These are phyloP conservation scores for Drosophila anomalata DNA, from an alignment of 2,888 invertebrate genomes.

Conservation along the genomic window DNA sequence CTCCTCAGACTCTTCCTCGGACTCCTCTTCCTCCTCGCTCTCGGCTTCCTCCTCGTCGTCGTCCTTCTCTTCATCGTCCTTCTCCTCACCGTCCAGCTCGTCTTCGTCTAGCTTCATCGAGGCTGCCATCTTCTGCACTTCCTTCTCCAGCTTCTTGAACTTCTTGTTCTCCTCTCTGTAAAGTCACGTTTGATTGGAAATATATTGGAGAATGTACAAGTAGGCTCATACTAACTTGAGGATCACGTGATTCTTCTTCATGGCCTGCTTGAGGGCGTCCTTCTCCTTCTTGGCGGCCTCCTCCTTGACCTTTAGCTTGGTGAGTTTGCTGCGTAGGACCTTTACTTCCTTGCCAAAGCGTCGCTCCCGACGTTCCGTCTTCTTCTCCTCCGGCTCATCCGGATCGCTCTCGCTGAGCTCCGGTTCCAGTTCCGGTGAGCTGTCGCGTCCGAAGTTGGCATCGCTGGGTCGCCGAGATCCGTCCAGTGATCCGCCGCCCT, in stretches of 20 bases:
- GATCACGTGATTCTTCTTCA: conserved; percentile 91
- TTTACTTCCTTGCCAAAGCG: conserved; percentile 85
- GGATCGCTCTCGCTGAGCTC: conserved; percentile 87
- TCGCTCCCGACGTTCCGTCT: conserved; percentile 89
- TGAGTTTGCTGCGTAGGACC: conserved; percentile 84
- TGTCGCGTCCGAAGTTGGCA: conserved; percentile 84
- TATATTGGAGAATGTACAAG: background rate
- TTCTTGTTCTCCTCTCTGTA: conserved; percentile 91
- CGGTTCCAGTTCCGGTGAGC: conserved; percentile 86
- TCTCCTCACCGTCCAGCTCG: conserved; percentile 89
- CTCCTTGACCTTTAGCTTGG: conserved; percentile 87
- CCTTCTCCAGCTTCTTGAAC: conserved; percentile 92
- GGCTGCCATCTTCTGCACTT: conserved; percentile 95
- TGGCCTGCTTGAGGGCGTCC: conserved; percentile 90
- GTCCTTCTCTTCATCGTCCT: conserved; percentile 85
- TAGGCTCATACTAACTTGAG: conserved; percentile 85
- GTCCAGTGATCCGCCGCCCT: conserved; percentile 79
- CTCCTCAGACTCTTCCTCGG: conserved; percentile 85
- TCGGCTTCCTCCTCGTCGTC: conserved; percentile 83
- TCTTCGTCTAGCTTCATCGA: conserved; percentile 92
- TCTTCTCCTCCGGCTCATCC: conserved; percentile 88
- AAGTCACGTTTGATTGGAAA: too few relatives aligned
- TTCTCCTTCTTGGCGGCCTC: conserved; percentile 91
- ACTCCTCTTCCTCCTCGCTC: conserved; percentile 76
- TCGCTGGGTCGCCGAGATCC: conserved; percentile 83